Evolutionary conservation across 2,888 invertebrate species (phyloP), one percentile per base, ranked within the genome.

Genomic region (Neoaliturus tenellus): DNA sequence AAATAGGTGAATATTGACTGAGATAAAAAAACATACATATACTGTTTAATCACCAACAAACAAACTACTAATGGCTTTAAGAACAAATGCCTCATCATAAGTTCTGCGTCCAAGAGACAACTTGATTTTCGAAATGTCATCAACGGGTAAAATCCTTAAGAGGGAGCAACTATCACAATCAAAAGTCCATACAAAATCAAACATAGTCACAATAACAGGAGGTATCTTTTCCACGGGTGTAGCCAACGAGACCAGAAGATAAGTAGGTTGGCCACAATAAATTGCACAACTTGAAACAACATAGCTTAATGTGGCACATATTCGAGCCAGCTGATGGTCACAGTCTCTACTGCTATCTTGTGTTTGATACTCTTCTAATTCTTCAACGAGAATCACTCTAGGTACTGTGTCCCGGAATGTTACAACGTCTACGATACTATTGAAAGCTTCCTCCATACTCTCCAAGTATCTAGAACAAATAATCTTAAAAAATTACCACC

Each of bases 181-280:
- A 8, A 44, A 75, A 75, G 75, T 48, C 75, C 75, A 75, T 14
- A 75, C 44, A 75, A 20, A 44, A 31, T 75, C 48, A n/a, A 75
- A 75, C 48, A 75, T 75, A 3, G 75, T 25, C 4, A 12, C 14
- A 28, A 23, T 41, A 12, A 48, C 75, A 28, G 75, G 75, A 8
- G 75, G 75, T 28, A 48, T 35, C 48, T 48, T 41, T 28, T 75
- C 75, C 20, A 44, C 8, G 17, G 75, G 35, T 3, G 8, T 14
- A 25, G 41, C 48, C 2, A 23, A 41, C 4, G 28, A 28, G 48
- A 75, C 75, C 31, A 75, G 48, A 3, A 75, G 48, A 25, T 75
- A 48, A 23, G 48, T 41, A 23, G 28, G 1, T 25, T n/a, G 44
- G n/a, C 20, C 48, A 12, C 25, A 39, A 31, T 75, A 28, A 75